phyloP scores from a whole-genome alignment of 2,797 vertebrate genomes.

The Capromys pilorides region DNA sequence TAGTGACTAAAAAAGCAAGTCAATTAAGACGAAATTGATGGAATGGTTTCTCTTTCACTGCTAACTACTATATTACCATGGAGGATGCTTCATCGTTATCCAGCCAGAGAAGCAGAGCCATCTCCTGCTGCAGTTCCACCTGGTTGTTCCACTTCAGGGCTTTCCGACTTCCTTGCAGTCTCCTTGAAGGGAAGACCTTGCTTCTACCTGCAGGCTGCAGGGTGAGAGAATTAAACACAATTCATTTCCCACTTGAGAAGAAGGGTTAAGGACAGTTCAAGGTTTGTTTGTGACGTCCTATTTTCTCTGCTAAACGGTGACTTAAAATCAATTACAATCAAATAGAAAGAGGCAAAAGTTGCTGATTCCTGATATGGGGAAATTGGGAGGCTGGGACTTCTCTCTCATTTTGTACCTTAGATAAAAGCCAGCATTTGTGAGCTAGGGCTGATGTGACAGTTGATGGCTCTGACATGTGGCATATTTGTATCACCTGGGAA shows the following conservation, averaged over 20 bases:
- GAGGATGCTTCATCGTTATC: not conserved
- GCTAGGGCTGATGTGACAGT: constrained; percentile 31
- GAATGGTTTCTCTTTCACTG: not conserved
- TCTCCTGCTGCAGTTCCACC: not conserved
- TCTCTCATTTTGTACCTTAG: not conserved
- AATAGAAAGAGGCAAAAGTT: constrained; percentile 57
- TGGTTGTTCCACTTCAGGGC: fast-evolving
- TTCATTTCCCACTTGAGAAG: constrained; percentile 47
- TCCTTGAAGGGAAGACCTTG: not conserved
- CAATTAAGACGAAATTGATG: constrained; percentile 45
- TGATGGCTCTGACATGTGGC: constrained; percentile 45
- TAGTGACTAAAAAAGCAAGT: constrained; percentile 55
- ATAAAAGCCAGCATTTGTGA: constrained; percentile 70
- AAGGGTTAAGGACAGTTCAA: constrained; percentile 58
- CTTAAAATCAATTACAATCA: constrained; percentile 78
- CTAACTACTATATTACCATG: not conserved
- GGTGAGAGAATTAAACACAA: not conserved
- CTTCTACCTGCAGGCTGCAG: not conserved
- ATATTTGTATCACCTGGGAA: constrained; percentile 51
- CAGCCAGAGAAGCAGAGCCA: not conserved
- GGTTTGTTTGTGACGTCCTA: constrained; percentile 37
- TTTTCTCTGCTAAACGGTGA: constrained; percentile 48
- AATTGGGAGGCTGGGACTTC: not conserved
- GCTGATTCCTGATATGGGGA: constrained; percentile 67
- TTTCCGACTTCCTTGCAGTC: not conserved